These are phyloP conservation scores for Lepidurus couesii DNA, from an alignment of 1,140 invertebrate genomes.

Conservation along the genomic window DNA sequence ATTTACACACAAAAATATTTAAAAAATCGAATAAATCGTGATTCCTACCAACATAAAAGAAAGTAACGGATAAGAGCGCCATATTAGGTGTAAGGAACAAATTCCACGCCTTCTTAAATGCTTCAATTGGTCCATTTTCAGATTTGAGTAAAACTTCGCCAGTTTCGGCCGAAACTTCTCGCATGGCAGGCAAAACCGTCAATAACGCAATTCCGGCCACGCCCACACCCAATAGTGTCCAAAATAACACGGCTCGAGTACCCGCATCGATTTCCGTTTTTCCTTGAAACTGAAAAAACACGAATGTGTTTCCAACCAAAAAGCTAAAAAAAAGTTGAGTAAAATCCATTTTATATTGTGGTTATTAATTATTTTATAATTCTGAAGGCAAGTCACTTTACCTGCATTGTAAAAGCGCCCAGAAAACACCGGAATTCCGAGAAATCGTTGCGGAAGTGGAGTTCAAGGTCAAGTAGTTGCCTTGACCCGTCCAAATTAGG, in stretches of 20 bases:
- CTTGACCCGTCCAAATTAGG: constrained; percentile 81
- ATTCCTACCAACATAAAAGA: constrained; percentile 77
- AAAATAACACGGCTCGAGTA: constrained; percentile 66
- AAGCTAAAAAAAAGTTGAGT: constrained; percentile 57
- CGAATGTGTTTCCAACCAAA: constrained; percentile 89
- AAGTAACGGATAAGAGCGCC: constrained; percentile 74
- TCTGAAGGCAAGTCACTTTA: constrained; percentile 40
- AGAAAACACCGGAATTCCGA: constrained; percentile 89
- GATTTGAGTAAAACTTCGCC: not conserved
- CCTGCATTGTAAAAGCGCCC: constrained; percentile 89
- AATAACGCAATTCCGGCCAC: constrained; percentile 63
- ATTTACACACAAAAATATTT: not conserved
- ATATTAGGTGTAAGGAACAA: constrained; percentile 76
- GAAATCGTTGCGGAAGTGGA: constrained; percentile 79
- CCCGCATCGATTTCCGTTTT: constrained; percentile 58
- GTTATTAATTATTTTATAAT: not conserved
- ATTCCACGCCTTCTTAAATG: constrained; percentile 63
- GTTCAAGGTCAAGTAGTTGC: constrained; percentile 87
- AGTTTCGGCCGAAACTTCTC: not conserved
- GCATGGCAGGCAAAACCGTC: constrained; percentile 50
- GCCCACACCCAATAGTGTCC: constrained; percentile 60
- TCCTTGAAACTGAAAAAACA: constrained; percentile 81
- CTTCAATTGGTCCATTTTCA: constrained; percentile 52
- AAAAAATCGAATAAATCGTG: not conserved
- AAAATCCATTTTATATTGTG: not conserved